These are phyloP conservation scores for Spatula clypeata DNA, from an alignment of 2,797 vertebrate species.

Conservation along the genomic window DNA sequence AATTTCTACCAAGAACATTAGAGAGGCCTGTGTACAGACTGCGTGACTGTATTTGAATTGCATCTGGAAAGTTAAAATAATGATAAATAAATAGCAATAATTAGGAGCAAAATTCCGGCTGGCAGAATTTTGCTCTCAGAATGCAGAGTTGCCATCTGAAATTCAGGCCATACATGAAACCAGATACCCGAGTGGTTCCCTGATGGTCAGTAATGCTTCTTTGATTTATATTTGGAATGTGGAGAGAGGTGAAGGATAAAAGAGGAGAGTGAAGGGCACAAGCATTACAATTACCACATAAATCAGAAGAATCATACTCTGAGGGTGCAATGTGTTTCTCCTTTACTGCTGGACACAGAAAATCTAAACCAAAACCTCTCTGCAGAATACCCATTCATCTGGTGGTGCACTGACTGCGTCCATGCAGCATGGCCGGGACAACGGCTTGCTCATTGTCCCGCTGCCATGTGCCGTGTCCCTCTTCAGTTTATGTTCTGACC, in stretches of 20 bases:
- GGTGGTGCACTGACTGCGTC: accelerated
- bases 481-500: no score
- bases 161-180: background rate
- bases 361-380: background rate
- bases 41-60: background rate
- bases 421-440: accelerated
- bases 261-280: background rate
- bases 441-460: background rate
- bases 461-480: background rate
- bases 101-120: background rate
- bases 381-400: accelerated
- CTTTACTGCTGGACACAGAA: background rate
- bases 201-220: background rate
- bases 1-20: background rate
- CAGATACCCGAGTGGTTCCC: background rate
- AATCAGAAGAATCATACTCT: background rate
- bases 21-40: background rate
- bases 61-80: background rate
- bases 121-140: background rate
- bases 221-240: background rate
- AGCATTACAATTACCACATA: background rate
- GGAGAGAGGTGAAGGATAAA: background rate
- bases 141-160: background rate
- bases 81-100: background rate
- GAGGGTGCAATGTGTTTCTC: background rate